Evolutionary conservation across 2,888 invertebrate species (phyloP).

Genomic region (Limnephilus auricula): DNA sequence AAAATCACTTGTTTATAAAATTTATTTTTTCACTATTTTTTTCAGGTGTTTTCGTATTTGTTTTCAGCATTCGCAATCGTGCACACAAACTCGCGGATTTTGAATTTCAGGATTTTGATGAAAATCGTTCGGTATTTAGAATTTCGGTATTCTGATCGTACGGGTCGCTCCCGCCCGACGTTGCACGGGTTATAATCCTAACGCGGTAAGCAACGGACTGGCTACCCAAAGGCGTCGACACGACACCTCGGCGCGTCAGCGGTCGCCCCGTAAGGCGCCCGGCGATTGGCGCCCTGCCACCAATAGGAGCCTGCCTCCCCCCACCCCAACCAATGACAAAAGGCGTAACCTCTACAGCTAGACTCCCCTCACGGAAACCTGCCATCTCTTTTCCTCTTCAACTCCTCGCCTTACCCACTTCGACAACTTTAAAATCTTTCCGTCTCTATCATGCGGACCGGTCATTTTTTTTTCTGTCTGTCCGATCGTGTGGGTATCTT

Average conservation of each 20-base stretch:
- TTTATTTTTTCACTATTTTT: neutral
- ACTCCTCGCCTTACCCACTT: conserved; percentile 64
- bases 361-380: conserved; percentile 70
- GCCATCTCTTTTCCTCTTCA: conserved; percentile 66
- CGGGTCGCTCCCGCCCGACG: conserved; percentile 66
- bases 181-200: conserved; percentile 70
- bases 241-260: conserved; percentile 68
- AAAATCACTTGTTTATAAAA: neutral
- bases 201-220: conserved; percentile 68
- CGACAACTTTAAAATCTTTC: conserved; percentile 40
- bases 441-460: conserved; percentile 67
- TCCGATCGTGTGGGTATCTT: conserved; percentile 47
- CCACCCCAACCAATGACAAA: conserved; percentile 73
- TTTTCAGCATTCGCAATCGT: neutral
- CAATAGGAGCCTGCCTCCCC: conserved; percentile 74
- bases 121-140: conserved; percentile 4
- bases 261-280: conserved; percentile 73
- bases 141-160: neutral
- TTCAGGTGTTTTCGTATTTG: neutral
- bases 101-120: neutral
- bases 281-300: conserved; percentile 77
- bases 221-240: conserved; percentile 68
- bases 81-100: neutral
- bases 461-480: conserved; percentile 50
- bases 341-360: conserved; percentile 73